Evolutionary conservation across 92 coral and sea anemone genomes (phyloP), one percentile per base, ranked within the genome.

Genomic region (Actinernus sp.): DNA sequence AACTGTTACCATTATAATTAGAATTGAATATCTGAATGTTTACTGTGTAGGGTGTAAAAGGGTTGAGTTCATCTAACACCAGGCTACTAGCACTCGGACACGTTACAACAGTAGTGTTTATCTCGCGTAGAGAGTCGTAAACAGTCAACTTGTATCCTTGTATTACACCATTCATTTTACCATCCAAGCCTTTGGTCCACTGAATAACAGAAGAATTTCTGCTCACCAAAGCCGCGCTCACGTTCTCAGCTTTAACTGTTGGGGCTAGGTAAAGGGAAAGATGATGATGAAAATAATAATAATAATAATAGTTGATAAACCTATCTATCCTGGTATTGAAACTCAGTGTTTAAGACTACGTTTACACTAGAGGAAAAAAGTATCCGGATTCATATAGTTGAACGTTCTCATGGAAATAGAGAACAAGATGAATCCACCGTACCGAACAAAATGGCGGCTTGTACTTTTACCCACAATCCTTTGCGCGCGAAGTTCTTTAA

Each of bases 41-140:
- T 1, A 57, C 48, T 3, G 8, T 13, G 40, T 70, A 44, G 3
- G 63, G 24, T 3, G 78, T 70, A 31, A 55, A 70, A 0, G 78
- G 66, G 25, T 41, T 55, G 5, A 70, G 46, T 0, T 26, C 31
- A 11, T 14, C 16, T 30, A 70, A 36, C 12, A 11, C 9, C 23
- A 53, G 22, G 55, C 51, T 41, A 4, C 11, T 57, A 7, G 14
- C n/a, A 27, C 7, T 57, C 18, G 34, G 38, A 21, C 78, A 70
- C 13, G 58, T 52, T 0, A 43, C 12, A 27, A 12, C 16, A 18
- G 12, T 55, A 4, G 9, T 28, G 13, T 55, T 44, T 31, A 10
- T 57, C 2, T 19, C 18, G 40, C 78, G 46, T 32, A 55, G 37
- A 6, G 37, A 22, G 33, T 70, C 78, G n/a, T 55, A 11, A 1